phyloP scores from a whole-genome alignment of 2,113 vertebrate species.

The Pterophyllum scalare region DNA sequence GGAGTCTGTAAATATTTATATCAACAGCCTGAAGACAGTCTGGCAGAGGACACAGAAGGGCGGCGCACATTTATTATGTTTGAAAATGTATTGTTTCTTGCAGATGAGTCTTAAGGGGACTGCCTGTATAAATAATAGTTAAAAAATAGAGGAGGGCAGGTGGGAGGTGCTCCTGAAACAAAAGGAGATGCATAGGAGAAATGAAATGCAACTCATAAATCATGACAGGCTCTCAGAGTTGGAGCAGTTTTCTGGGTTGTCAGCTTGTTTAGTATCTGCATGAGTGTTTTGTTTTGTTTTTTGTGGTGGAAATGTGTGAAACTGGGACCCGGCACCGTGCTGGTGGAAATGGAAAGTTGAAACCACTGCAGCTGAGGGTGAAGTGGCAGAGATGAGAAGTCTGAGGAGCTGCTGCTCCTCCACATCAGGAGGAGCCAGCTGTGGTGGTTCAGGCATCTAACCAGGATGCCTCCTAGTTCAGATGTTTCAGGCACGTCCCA shows the following conservation, averaged over 20 bases:
- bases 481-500: no score
- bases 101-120: no score
- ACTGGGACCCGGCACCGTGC: background rate
- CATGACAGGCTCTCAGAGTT: background rate
- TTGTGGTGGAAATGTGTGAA: background rate
- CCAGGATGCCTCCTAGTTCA: background rate
- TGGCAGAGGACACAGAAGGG: no score
- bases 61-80: no score
- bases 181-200: no score
- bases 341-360: no score
- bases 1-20: rapidly evolving
- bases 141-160: background rate
- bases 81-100: no score
- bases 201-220: background rate
- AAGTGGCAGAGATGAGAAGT: background rate
- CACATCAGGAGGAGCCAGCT: background rate
- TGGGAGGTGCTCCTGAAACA: background rate
- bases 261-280: no score
- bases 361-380: background rate
- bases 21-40: no score
- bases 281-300: background rate
- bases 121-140: no score
- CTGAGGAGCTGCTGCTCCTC: background rate
- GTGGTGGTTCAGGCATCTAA: background rate
- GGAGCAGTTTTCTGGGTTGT: background rate